phyloP scores from a whole-genome alignment of 35 echinoderm and acorn worm genomes.

The Hemicentrotus pulcherrimus region DNA sequence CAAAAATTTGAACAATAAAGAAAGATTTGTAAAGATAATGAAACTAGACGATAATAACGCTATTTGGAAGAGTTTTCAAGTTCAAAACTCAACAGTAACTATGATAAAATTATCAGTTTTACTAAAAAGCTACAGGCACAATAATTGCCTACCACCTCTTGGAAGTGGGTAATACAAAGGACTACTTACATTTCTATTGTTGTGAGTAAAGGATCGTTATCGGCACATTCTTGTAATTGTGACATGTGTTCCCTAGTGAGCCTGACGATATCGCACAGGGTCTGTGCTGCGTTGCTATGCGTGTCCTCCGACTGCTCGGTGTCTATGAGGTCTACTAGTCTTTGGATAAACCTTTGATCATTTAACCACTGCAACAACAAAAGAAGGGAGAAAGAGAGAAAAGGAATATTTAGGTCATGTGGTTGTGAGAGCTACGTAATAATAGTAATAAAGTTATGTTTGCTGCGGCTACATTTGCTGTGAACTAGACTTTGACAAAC shows the following conservation, averaged over 20 bases:
- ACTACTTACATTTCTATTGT: conserved; percentile 94
- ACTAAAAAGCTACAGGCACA: too few relatives aligned
- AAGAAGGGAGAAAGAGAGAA: not conserved
- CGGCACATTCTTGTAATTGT: conserved; percentile 95
- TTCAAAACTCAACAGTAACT: too few relatives aligned
- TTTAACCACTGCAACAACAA: conserved; percentile 80
- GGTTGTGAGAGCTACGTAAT: not conserved
- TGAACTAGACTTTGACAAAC: too few relatives aligned
- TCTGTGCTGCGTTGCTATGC: conserved; percentile 93
- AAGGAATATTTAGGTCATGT: not conserved
- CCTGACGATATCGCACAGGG: conserved; percentile 87
- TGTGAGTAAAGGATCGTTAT: conserved; percentile 85
- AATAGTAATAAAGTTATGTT: not conserved
- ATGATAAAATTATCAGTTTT: too few relatives aligned
- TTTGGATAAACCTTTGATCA: conserved; percentile 93
- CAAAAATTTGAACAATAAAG: not conserved
- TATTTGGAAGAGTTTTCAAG: too few relatives aligned
- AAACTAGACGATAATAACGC: too few relatives aligned
- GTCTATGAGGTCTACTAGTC: conserved; percentile 93
- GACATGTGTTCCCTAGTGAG: conserved; percentile 98
- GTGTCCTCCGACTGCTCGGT: conserved; percentile 78
- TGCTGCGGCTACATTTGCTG: too few relatives aligned
- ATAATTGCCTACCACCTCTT: too few relatives aligned
- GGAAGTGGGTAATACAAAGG: not conserved
- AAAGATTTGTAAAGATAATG: too few relatives aligned